Evolutionary conservation across 2,797 vertebrate species (phyloP).

Genomic region (Sebastes ruberrimus): DNA sequence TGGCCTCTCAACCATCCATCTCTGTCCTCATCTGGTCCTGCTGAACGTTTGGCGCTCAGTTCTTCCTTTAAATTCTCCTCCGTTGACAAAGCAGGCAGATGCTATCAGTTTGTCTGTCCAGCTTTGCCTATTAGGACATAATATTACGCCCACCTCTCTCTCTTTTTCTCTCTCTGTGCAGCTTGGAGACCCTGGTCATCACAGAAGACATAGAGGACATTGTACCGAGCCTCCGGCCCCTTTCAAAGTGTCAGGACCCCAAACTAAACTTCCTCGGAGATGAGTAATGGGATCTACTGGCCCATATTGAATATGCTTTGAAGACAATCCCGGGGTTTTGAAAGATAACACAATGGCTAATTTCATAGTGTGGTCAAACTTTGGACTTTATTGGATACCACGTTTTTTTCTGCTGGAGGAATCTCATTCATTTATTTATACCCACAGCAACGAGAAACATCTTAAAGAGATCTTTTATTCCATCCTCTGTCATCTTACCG

Average conservation of each 20-base stretch:
- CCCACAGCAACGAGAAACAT: neutral
- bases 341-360: constrained; percentile 72
- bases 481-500: neutral
- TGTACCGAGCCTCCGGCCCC: constrained; percentile 53
- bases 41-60: constrained; percentile 77
- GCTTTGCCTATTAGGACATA: constrained; percentile 62
- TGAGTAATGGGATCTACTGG: constrained; percentile 83
- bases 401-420: constrained; percentile 20
- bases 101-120: constrained; percentile 81
- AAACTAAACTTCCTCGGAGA: constrained; percentile 74
- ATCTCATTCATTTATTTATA: constrained; percentile 11
- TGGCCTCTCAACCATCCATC: constrained; percentile 92
- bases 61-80: constrained; percentile 81
- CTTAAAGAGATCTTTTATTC: neutral
- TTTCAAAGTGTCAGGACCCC: constrained; percentile 72
- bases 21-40: constrained; percentile 85
- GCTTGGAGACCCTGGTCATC: constrained; percentile 43
- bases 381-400: constrained; percentile 40
- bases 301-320: constrained; percentile 72
- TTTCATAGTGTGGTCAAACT: constrained; percentile 71
- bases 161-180: constrained; percentile 40
- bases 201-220: constrained; percentile 71
- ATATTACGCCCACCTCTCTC: constrained; percentile 67
- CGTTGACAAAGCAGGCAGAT: constrained; percentile 89
- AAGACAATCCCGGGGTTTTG: constrained; percentile 53